Evolutionary conservation across 2,888 invertebrate species (phyloP).

Genomic region (Isoperla grammatica): DNA sequence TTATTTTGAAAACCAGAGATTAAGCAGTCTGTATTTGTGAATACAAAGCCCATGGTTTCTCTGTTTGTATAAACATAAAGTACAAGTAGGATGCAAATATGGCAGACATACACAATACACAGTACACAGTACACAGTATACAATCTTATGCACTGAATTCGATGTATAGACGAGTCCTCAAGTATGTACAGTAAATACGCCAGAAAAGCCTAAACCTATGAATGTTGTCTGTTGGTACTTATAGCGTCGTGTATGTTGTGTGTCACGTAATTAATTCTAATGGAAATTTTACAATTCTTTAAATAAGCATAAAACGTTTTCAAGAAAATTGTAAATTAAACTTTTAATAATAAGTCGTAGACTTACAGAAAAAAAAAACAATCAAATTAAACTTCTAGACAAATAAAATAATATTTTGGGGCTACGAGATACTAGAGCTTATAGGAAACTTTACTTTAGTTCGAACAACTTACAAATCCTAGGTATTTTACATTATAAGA

Average conservation of each 20-base stretch:
- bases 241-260: constrained; percentile 5
- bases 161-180: neutral
- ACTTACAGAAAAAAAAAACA: no score
- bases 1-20: no score
- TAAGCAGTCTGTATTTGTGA: no score
- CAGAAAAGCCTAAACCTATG: constrained; percentile 14
- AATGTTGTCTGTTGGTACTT: constrained; percentile 18
- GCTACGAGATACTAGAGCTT: no score
- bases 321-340: neutral
- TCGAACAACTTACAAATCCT: no score
- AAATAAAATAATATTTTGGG: no score
- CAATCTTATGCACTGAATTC: constrained; percentile 13
- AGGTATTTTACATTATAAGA: no score
- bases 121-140: constrained; percentile 8
- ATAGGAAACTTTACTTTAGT: no score
- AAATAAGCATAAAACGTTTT: neutral
- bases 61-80: constrained; percentile 11
- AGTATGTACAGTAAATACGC: constrained; percentile 11
- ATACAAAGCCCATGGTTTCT: neutral
- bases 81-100: neutral
- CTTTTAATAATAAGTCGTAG: no score
- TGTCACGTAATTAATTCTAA: constrained; percentile 2
- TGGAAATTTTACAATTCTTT: neutral
- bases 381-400: no score
- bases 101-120: neutral